phyloP scores from a whole-genome alignment of 2,888 invertebrate species.

The Aphodius granarius region DNA sequence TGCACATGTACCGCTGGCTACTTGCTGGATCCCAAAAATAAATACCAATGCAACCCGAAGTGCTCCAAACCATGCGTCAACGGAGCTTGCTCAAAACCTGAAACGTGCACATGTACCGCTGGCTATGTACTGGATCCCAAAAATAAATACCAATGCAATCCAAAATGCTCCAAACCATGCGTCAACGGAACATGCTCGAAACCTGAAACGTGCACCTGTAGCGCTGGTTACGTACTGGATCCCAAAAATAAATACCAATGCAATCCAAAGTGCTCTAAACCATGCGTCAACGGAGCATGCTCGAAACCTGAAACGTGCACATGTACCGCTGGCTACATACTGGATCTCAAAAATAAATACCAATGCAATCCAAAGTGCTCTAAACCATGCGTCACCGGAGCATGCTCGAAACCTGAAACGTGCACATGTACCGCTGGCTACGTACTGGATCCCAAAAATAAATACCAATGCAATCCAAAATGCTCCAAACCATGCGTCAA shows the following conservation, averaged over 20 bases:
- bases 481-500: conserved; percentile 29
- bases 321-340: conserved; percentile 20
- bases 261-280: conserved; percentile 28
- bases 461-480: conserved; percentile 28
- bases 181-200: conserved; percentile 47
- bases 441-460: conserved; percentile 21
- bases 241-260: conserved; percentile 29
- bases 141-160: conserved; percentile 43
- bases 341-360: conserved; percentile 18
- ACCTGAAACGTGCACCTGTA: conserved; percentile 40
- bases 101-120: conserved; percentile 29
- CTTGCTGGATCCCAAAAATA: conserved; percentile 30
- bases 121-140: conserved; percentile 21
- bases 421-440: conserved; percentile 30
- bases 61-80: conserved; percentile 34
- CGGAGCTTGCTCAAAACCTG: conserved; percentile 34
- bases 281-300: conserved; percentile 29
- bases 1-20: conserved; percentile 31
- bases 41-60: conserved; percentile 35
- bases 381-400: conserved; percentile 28
- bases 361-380: conserved; percentile 30
- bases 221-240: conserved; percentile 8
- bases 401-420: conserved; percentile 27
- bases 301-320: conserved; percentile 28
- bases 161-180: conserved; percentile 45